phyloP scores from a whole-genome alignment of 1,140 invertebrate genomes.

The Megathymus violae region DNA sequence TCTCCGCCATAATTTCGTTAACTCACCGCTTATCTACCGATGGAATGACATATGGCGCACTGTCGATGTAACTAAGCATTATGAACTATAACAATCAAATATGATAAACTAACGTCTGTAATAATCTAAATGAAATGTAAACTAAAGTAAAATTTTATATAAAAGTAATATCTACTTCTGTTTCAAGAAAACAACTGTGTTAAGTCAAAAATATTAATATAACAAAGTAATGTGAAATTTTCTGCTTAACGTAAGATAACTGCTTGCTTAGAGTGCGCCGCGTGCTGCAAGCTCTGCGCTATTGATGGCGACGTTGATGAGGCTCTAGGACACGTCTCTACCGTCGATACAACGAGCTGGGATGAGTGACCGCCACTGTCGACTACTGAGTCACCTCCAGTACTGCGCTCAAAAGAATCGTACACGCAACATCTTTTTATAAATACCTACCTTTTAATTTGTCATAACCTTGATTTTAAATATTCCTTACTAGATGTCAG shows the following conservation, averaged over 20 bases:
- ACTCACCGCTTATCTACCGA: slow-evolving; percentile 80
- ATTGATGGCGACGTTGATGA: slow-evolving; percentile 62
- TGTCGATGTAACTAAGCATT: slow-evolving; percentile 70
- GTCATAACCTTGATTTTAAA: too few relatives aligned
- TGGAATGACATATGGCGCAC: slow-evolving; percentile 76
- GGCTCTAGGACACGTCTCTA: slow-evolving; percentile 46
- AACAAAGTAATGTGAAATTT: slow-evolving; percentile 25
- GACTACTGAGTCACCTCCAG: not conserved
- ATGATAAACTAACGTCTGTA: not conserved
- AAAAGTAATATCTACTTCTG: too few relatives aligned
- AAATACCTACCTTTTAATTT: slow-evolving; percentile 1
- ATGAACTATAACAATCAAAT: slow-evolving; percentile 40
- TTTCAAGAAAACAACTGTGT: not conserved
- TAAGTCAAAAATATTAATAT: slow-evolving; percentile 8
- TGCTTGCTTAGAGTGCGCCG: slow-evolving; percentile 70
- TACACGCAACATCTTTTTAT: not conserved
- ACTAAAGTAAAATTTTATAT: slow-evolving; percentile 17
- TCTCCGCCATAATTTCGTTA: slow-evolving; percentile 80
- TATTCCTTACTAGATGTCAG: too few relatives aligned
- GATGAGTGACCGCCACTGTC: slow-evolving; percentile 51
- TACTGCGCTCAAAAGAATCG: not conserved
- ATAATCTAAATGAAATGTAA: slow-evolving; percentile 6
- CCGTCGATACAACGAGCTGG: slow-evolving; percentile 63
- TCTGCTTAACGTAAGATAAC: slow-evolving; percentile 35
- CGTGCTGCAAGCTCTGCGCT: slow-evolving; percentile 74